Percentiles rank a stretch among this genome's conserved stretches.
phyloP scores from a whole-genome alignment of 2,113 vertebrate genomes.

The Potamarius usumacintae region DNA sequence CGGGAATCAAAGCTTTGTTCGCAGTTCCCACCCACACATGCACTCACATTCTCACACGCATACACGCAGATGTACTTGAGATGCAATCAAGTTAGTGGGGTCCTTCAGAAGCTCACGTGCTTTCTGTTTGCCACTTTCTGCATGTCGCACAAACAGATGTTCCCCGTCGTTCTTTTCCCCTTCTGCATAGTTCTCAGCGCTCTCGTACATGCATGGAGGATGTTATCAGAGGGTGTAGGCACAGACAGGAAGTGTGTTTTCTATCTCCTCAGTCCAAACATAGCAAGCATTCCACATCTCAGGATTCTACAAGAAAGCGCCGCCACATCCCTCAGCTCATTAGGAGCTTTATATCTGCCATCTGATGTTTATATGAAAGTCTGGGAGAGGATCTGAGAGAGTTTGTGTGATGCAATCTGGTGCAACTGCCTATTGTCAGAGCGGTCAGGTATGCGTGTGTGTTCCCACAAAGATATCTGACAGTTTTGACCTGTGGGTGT shows the following conservation, averaged over 20 bases:
- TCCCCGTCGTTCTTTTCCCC: background rate
- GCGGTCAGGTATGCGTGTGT: conserved; percentile 32
- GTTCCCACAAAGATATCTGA: background rate
- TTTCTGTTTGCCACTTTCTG: conserved; percentile 5
- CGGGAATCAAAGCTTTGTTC: conserved; percentile 69
- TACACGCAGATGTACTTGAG: conserved; percentile 40
- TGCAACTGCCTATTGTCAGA: conserved; percentile 31
- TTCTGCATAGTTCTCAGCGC: background rate
- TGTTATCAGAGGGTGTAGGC: conserved; percentile 52
- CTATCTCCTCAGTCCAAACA: conserved; percentile 54
- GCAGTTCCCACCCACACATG: conserved; percentile 61
- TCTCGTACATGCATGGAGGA: background rate
- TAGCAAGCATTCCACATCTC: conserved; percentile 29
- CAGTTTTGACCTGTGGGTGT: background rate
- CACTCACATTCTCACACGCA: conserved; percentile 53
- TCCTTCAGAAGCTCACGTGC: background rate
- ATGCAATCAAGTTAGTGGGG: background rate
- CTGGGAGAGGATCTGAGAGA: conserved; percentile 10
- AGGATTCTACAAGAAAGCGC: conserved; percentile 51
- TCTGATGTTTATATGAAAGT: conserved; percentile 45
- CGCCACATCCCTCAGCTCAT: conserved; percentile 36
- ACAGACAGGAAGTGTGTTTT: conserved; percentile 54
- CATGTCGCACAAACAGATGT: conserved; percentile 21
- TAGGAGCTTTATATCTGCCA: conserved; percentile 40
- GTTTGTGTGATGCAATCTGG: conserved; percentile 41